Evolutionary conservation across 2,888 invertebrate genomes (phyloP).

Genomic region (Suillia variegata): DNA sequence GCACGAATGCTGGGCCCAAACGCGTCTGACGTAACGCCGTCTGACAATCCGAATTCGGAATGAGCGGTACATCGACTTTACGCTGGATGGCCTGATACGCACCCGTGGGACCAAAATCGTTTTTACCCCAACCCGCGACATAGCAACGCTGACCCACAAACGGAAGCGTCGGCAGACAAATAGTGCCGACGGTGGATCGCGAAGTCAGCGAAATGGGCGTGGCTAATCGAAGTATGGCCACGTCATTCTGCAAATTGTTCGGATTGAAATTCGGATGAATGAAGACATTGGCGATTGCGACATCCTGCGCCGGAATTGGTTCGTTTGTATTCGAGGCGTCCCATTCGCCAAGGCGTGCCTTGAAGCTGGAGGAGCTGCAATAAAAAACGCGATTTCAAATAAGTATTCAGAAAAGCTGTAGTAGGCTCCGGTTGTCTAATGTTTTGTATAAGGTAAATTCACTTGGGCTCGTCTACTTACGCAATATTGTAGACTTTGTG

Average conservation of each 20-base stretch:
- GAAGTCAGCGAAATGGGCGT: conserved; percentile 65
- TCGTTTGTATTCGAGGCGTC: conserved; percentile 71
- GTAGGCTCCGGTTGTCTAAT: neutral
- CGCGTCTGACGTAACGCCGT: conserved; percentile 68
- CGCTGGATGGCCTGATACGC: conserved; percentile 69
- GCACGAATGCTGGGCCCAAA: conserved; percentile 67
- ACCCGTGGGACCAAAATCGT: conserved; percentile 67
- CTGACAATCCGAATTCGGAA: conserved; percentile 71
- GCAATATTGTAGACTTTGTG: conserved; percentile 69
- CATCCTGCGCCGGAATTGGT: conserved; percentile 70
- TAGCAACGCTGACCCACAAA: conserved; percentile 64
- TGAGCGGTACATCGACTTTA: conserved; percentile 76
- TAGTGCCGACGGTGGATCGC: conserved; percentile 67
- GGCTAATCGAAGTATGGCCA: conserved; percentile 78
- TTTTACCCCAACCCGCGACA: conserved; percentile 88
- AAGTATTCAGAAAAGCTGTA: neutral
- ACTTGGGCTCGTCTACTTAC: conserved; percentile 65
- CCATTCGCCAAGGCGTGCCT: conserved; percentile 79
- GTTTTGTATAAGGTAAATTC: neutral
- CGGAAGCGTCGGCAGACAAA: conserved; percentile 64
- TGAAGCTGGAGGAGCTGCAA: conserved; percentile 60
- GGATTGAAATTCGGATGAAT: conserved; percentile 72
- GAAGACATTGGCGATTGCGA: conserved; percentile 64
- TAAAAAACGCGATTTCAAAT: too few relatives aligned
- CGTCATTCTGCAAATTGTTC: conserved; percentile 77